These are phyloP conservation scores for Nesospiza acunhae DNA, from an alignment of 2,113 vertebrate genomes.

Conservation along the genomic window DNA sequence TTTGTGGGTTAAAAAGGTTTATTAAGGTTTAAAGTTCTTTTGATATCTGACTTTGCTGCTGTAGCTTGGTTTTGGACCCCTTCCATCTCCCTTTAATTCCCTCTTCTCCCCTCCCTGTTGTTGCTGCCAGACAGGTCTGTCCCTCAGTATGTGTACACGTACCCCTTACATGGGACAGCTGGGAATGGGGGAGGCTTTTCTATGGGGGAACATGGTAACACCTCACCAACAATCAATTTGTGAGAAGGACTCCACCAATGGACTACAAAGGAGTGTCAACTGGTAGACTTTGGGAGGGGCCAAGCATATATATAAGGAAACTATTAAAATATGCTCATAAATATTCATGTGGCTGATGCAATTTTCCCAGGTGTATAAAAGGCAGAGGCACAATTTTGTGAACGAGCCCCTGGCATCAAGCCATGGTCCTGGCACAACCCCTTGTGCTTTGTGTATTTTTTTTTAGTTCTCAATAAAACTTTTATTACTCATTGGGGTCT, in stretches of 20 bases:
- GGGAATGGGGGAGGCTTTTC: background rate
- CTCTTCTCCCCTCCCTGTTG: background rate
- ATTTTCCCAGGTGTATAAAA: background rate
- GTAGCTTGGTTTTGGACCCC: background rate
- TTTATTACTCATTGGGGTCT: background rate
- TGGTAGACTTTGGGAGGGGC: background rate
- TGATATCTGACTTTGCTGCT: background rate
- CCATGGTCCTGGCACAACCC: accelerated
- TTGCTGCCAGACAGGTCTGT: background rate
- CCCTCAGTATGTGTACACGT: background rate
- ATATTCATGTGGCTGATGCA: background rate
- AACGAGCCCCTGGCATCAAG: background rate
- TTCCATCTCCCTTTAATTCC: background rate
- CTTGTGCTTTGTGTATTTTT: background rate
- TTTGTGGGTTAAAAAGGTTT: background rate
- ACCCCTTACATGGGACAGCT: background rate
- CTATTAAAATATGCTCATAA: background rate
- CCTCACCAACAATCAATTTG: background rate
- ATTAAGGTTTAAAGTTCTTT: background rate
- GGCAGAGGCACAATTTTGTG: background rate
- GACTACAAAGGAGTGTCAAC: background rate
- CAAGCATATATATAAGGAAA: background rate
- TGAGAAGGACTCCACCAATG: background rate
- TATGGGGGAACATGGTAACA: background rate
- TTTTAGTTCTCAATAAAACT: background rate